Evolutionary conservation across 2,113 vertebrate genomes (phyloP).

Genomic region (Podarcis cretensis): DNA sequence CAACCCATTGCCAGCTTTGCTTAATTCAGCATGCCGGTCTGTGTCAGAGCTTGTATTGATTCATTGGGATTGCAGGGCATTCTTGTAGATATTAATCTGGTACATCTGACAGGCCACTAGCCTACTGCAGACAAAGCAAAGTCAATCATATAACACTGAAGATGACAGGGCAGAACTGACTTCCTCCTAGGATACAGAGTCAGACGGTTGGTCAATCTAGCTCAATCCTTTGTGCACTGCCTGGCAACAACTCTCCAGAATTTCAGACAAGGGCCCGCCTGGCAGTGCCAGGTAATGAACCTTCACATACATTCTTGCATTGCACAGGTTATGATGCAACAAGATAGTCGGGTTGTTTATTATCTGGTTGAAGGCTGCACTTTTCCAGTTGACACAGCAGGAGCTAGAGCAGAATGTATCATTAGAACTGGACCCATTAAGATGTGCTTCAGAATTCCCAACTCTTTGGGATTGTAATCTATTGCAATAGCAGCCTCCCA

Average conservation of each 20-base stretch:
- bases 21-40: slow-evolving; percentile 50
- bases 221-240: too few species aligned
- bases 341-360: neutral
- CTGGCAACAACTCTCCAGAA: too few species aligned
- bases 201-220: too few species aligned
- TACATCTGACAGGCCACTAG: slow-evolving; percentile 18
- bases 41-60: slow-evolving; percentile 43
- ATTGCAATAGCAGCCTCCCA: neutral
- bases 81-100: slow-evolving; percentile 44
- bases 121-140: neutral
- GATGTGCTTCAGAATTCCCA: neutral
- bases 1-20: slow-evolving; percentile 35
- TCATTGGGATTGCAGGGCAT: slow-evolving; percentile 7
- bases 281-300: too few species aligned
- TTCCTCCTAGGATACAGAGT: neutral
- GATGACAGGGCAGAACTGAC: neutral
- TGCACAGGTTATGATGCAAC: too few species aligned
- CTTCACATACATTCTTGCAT: too few species aligned
- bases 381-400: neutral
- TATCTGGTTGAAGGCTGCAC: neutral
- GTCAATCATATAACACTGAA: rapidly evolving
- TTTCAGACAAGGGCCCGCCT: too few species aligned
- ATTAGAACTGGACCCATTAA: neutral
- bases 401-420: neutral
- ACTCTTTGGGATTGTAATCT: neutral